Evolutionary conservation across 2,113 vertebrate species (phyloP), one percentile per base, ranked within the genome.

Genomic region (Dipodomys spectabilis): DNA sequence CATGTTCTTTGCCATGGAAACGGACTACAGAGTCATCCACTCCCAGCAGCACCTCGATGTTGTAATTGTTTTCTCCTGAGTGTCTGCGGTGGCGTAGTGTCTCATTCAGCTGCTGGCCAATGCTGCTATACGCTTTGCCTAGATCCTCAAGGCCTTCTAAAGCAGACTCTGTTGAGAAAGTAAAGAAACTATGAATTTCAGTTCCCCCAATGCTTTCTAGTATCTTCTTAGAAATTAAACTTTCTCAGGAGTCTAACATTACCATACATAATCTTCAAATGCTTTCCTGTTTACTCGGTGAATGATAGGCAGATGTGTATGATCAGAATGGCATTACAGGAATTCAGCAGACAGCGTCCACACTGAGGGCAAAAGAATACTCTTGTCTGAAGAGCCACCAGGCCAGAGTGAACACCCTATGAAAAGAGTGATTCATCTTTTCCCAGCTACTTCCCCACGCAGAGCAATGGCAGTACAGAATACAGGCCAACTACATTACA

Each of bases 1-100:
- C 99, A 0, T 99, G 99, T 93, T 99, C 99, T 94, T 99, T 99
- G 94, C 99, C 99, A 0, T 99, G 99, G 96, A 99, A 99, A 2
- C 99, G 98, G 80, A 99, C 99, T 0, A 99, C 99, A 0, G 99
- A 99, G 98, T 99, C 99, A 0, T 99, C 99, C 35, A 99, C 99
- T 0, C 99, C 99, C 82, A 99, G 98, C 53, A 99, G 99, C 95
- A 99, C 98, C 96, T 99, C 99, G 0, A 99, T 99, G 98, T 99
- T 99, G 98, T 99, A 99, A 97, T 99, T 98, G 0, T 98, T 96
- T 0, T 99, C 99, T 0, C 98, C 99, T 0, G 98, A 98, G 0
- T 99, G 98, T 57, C 99, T 97, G 20, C 99, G 98, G 0, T 7
- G 98, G 85, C 97, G 97, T 69, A 98, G 87, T 0, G 98, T 99